Percentiles rank a stretch among this genome's conserved stretches.
phyloP scores from a whole-genome alignment of 1,140 invertebrate species.

The Cyclargus thomasi region DNA sequence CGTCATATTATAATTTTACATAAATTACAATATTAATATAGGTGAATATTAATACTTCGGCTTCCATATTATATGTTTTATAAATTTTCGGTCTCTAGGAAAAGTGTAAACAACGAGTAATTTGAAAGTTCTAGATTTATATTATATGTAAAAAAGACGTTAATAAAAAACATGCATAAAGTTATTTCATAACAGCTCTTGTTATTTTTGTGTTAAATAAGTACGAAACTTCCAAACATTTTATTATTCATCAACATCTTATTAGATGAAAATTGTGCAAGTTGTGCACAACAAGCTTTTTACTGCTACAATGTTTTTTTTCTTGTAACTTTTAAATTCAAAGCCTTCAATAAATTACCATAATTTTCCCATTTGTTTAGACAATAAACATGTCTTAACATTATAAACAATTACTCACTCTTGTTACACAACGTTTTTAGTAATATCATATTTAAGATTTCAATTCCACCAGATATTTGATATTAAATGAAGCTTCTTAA shows the following conservation, averaged over 20 bases:
- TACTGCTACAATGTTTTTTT: background rate
- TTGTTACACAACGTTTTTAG: background rate
- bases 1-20: conserved; percentile 9
- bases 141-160: background rate
- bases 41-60: background rate
- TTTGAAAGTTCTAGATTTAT: background rate
- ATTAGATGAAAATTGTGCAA: background rate
- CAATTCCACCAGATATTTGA: too few relatives aligned
- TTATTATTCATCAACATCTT: background rate
- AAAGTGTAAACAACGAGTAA: background rate
- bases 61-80: background rate
- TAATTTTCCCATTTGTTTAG: background rate
- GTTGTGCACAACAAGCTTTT: background rate
- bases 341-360: background rate
- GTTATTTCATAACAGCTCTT: too few relatives aligned
- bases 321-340: background rate
- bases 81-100: background rate
- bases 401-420: background rate
- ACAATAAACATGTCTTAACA: background rate
- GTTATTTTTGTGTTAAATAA: too few relatives aligned
- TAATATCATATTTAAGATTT: too few relatives aligned
- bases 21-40: conserved; percentile 11
- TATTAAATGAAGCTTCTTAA: too few relatives aligned
- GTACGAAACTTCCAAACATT: too few relatives aligned
- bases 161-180: too few relatives aligned